phyloP scores from a whole-genome alignment of 2,888 invertebrate genomes.

The Dione juno region DNA sequence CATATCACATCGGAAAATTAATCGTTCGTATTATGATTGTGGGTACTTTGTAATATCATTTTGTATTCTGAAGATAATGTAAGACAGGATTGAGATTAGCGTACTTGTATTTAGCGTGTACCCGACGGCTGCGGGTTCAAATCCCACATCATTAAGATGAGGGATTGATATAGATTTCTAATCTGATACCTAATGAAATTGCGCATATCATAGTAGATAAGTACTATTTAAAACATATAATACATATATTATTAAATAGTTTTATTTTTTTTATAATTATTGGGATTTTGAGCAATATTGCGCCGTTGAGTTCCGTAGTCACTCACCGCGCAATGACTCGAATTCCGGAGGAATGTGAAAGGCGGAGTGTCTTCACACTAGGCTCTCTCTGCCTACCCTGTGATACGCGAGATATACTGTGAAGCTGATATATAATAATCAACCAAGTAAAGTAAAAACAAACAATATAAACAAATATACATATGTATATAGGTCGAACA shows the following conservation, averaged over 20 bases:
- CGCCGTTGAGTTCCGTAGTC: no score
- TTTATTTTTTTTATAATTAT: no score
- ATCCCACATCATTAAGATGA: background rate
- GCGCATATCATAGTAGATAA: no score
- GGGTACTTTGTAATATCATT: conserved; percentile 23
- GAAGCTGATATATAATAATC: background rate
- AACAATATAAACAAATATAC: background rate
- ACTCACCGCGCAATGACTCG: no score
- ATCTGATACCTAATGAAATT: no score
- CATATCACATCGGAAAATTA: conserved; percentile 43
- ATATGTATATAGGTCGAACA: background rate
- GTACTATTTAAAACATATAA: no score
- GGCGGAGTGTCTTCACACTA: no score
- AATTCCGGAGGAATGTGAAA: no score
- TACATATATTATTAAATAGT: no score
- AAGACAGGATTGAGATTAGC: background rate
- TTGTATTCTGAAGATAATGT: background rate
- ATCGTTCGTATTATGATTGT: conserved; percentile 34
- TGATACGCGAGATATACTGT: no score
- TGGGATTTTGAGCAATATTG: no score
- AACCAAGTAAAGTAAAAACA: conserved; percentile 1
- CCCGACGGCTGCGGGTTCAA: background rate
- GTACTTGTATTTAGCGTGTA: background rate
- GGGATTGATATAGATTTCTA: background rate
- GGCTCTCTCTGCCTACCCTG: no score